Percentiles rank a stretch among this genome's conserved stretches.
Evolutionary conservation across 2,888 invertebrate genomes (phyloP).

Genomic region (Nysson spinosus): DNA sequence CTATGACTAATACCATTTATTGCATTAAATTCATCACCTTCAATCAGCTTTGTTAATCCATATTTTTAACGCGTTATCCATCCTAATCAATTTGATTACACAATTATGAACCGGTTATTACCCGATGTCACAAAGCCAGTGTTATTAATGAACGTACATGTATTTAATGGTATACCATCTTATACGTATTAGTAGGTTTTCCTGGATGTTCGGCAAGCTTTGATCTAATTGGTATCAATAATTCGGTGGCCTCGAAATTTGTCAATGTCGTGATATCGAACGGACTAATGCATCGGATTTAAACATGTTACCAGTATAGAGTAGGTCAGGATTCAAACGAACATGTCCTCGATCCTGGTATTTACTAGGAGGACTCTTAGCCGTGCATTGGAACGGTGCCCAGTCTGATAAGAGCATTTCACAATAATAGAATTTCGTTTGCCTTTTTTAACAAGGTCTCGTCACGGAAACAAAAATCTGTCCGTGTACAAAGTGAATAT

Average conservation of each 20-base stretch:
- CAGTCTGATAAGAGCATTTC: constrained; percentile 38
- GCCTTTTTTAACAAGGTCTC: background rate
- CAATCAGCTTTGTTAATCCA: no score
- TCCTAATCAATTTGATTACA: no score
- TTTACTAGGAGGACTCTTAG: constrained; percentile 44
- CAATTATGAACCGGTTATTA: no score
- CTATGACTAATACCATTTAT: no score
- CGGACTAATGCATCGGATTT: constrained; percentile 10
- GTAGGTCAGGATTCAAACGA: constrained; percentile 44
- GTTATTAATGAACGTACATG: no score
- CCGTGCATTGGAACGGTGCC: constrained; percentile 47
- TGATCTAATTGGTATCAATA: background rate
- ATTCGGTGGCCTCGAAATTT: background rate
- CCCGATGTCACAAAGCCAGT: no score
- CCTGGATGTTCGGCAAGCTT: background rate
- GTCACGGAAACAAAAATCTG: no score
- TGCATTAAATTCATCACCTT: no score
- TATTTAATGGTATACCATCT: no score
- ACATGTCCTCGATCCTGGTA: constrained; percentile 43
- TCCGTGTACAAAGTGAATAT: no score
- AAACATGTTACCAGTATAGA: constrained; percentile 32
- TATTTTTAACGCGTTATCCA: no score
- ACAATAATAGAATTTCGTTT: constrained; percentile 14
- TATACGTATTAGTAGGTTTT: no score
- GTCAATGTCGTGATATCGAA: constrained; percentile 7